Evolutionary conservation across 2,797 vertebrate species (phyloP), one percentile per base, ranked within the genome.

Genomic region (Labroides dimidiatus): DNA sequence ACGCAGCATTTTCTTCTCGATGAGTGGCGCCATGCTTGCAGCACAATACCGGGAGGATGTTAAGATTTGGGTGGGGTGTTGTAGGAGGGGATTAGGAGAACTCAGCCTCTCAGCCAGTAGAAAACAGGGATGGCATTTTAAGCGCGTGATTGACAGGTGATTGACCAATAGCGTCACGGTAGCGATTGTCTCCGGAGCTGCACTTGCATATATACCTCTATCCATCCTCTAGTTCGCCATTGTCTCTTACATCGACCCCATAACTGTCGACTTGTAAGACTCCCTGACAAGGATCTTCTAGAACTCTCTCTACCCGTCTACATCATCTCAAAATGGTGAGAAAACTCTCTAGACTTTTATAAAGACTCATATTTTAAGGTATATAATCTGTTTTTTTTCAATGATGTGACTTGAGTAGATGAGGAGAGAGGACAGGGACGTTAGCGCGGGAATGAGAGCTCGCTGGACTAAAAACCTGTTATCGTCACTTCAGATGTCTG

Each of bases 211-310:
- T 85, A 94, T 69, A 80, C 14, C 55, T 0, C 64, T 33, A 24
- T 64, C 68, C 74, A 67, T 53, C 56, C 56, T 51, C 56, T 20
- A 45, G 37, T 21, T n/a, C 65, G 69, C 77, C 82, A 92, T 90
- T 88, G 67, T 73, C 62, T 92, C 93, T 94, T 94, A 93, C 92
- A 91, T 87, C 93, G 93, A 93, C 91, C 87, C 56, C 89, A 62
- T 92, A 86, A 88, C 72, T 75, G 93, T 94, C 93, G 92, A 75
- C 60, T 58, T 89, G 93, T 93, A 90, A 94, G 93, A 92, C 61
- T 48, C 56, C 27, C 33, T 19, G 16, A 50, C 54, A 30, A 58
- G 75, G 72, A 86, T 52, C 66, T 57, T 70, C 80, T 77, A 6
- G 30, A 60, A 41, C 36, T 57, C 47, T 79, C 58, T 2, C 30